Base-by-base conservation (phyloP, 92 coral and sea anemone species). In the Epizoanthus ramosus region DNA sequence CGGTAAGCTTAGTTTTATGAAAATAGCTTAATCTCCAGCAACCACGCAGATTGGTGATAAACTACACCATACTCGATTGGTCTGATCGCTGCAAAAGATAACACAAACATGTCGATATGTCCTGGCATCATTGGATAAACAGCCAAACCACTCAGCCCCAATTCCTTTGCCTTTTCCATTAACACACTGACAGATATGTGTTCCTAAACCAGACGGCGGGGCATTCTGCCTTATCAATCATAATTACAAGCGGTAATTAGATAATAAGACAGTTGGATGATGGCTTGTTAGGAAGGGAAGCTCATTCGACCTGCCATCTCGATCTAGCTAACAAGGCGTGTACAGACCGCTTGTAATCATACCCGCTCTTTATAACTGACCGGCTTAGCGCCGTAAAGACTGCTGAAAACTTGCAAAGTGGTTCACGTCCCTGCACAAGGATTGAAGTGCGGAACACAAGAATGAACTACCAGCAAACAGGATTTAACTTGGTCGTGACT, bases 181-280 rank as follows among this genome's bases (percentile, higher is more conserved):
- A 77, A 41, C 59, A 77, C 45, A 77, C 65, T 77, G 82, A 77
- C 82, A 77, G 82, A 77, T 77, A 13, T 60, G 82, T 39, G 82
- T 57, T 41, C 39, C 23, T 41, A 24, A 37, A 60, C 57, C 82
- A 77, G 82, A 77, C 82, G 65, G 71, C 82, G 82, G 82, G 82
- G 82, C 82, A 77, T 77, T 77, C 63, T 77, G 82, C 60, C 52
- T 77, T 77, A 77, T 77, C 82, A 77, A 77, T 77, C 82, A 77
- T 77, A 60, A 77, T 77, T 63, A 77, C 63, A 31, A 37, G 82
- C 82, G 82, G 90, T 91, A 93, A 93, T 91, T 84, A 93, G 95
- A 93, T 93, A 93, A 93, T 93, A 83, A 79, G 98, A 92, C 98
- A 93, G 98, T 74, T 93, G 88, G 81, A 86, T 91, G 91, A 87